Evolutionary conservation across 64 coral and sea anemone species (phyloP).

Genomic region (Trachythela sp.): DNA sequence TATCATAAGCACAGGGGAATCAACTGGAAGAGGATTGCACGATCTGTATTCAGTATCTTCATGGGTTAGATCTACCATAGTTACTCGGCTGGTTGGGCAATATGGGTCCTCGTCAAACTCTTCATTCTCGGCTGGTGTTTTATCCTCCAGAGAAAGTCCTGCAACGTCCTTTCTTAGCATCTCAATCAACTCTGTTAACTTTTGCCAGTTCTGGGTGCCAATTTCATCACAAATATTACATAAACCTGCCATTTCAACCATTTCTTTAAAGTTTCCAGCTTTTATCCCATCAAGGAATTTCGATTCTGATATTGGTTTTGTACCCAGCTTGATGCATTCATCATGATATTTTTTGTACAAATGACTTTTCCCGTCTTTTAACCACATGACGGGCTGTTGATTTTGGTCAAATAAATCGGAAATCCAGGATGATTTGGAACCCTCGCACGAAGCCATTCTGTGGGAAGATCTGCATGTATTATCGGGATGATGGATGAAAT

Average conservation of each 20-base stretch:
- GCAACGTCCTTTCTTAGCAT: not conserved
- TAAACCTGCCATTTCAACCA: too few species aligned
- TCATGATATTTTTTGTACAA: too few species aligned
- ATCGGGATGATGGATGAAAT: constrained; percentile 51
- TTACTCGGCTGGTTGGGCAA: not conserved
- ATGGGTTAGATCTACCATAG: not conserved
- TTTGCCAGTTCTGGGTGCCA: constrained; percentile 41
- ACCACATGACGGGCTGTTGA: constrained; percentile 50
- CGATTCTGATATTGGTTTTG: constrained; percentile 16
- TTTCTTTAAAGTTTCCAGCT: too few species aligned
- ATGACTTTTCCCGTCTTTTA: constrained; percentile 39
- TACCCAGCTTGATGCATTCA: too few species aligned
- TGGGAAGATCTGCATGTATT: not conserved
- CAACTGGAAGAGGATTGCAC: not conserved
- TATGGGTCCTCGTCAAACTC: too few species aligned
- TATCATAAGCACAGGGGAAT: not conserved
- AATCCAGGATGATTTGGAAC: too few species aligned
- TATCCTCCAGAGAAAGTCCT: not conserved
- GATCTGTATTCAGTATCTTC: not conserved
- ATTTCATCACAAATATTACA: too few species aligned
- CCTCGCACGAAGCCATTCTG: too few species aligned
- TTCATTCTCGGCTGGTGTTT: not conserved
- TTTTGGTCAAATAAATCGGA: not conserved
- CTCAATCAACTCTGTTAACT: constrained; percentile 23
- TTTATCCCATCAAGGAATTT: constrained; percentile 34